phyloP scores from a whole-genome alignment of 2,113 vertebrate species.

The Laticauda laticaudata region DNA sequence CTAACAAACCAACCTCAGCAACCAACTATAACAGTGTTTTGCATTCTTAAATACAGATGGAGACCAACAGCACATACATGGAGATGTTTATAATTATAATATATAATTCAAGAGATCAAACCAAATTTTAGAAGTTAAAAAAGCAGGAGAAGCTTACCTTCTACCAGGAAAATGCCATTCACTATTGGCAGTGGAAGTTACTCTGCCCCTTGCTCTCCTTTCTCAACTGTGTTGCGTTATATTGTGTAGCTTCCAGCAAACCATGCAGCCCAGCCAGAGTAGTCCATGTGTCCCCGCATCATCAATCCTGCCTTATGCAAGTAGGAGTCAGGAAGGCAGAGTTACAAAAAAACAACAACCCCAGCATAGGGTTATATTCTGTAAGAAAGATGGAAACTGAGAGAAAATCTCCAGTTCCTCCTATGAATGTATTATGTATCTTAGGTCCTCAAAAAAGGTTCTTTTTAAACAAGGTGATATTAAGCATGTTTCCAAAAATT shows the following conservation, averaged over 20 bases:
- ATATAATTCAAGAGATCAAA: not conserved
- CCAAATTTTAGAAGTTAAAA: not conserved
- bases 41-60: not conserved
- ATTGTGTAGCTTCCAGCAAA: not conserved
- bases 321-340: not conserved
- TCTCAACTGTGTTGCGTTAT: not conserved
- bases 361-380: not conserved
- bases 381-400: not conserved
- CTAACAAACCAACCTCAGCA: not conserved
- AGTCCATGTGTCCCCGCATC: not conserved
- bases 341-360: not conserved
- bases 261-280: not conserved
- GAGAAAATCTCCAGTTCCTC: not conserved
- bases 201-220: not conserved
- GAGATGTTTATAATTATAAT: not conserved
- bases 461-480: not conserved
- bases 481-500: not conserved
- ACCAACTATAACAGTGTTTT: not conserved
- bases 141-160: not conserved
- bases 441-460: not conserved
- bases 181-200: not conserved
- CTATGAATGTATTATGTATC: not conserved
- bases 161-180: not conserved
- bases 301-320: not conserved
- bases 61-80: not conserved